Conservation (phyloP, 2,113 vertebrate species). For the Gallinago jamesoni region DNA sequence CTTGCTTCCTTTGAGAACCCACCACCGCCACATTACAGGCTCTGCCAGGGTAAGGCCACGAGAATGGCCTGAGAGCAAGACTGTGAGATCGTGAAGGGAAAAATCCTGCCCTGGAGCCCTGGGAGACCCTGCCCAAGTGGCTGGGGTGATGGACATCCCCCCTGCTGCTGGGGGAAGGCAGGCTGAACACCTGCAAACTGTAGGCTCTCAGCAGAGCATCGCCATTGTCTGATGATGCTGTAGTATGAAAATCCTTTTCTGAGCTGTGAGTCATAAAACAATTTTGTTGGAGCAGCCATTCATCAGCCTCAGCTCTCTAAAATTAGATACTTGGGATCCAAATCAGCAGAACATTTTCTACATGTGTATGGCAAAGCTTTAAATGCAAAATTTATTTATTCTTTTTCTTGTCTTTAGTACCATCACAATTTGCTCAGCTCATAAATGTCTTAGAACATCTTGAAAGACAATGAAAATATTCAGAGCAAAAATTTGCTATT, state of each 20-base stretch:
- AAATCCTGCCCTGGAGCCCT: neutral
- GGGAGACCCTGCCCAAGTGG: neutral
- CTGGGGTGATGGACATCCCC: neutral
- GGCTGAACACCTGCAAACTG: neutral
- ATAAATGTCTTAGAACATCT: neutral
- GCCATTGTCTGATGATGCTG: neutral
- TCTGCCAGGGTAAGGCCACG: fast-evolving
- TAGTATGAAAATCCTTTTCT: neutral
- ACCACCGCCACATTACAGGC: neutral
- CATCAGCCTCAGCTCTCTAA: neutral
- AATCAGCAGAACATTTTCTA: neutral
- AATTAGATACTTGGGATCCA: conserved; percentile 7
- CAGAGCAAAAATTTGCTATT: neutral
- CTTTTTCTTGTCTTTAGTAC: conserved; percentile 11
- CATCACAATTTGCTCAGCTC: neutral
- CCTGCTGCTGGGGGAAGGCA: neutral
- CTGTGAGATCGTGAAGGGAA: fast-evolving
- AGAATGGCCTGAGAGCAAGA: neutral
- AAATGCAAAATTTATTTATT: neutral
- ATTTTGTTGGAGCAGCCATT: neutral
- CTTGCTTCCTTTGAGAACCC: neutral
- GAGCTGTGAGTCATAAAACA: conserved; percentile 16
- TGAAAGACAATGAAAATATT: neutral
- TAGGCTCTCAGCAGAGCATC: neutral
- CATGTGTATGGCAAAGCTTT: neutral